Percentiles rank a stretch among this genome's conserved stretches.
phyloP scores from a whole-genome alignment of 2,113 vertebrate genomes.

The Gobiocypris rarus region DNA sequence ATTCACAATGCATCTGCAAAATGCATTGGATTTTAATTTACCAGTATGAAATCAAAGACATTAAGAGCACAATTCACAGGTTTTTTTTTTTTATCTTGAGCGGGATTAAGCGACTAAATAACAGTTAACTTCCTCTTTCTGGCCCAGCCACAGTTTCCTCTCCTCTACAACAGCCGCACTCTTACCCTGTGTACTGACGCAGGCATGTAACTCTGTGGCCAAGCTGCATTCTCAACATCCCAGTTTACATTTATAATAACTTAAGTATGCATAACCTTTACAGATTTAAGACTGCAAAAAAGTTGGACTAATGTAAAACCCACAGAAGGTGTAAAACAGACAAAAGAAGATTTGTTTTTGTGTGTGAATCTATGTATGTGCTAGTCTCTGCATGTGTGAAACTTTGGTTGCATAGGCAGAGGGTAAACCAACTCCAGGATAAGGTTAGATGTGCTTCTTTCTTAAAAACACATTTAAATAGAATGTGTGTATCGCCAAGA shows the following conservation, averaged over 20 bases:
- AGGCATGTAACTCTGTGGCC: slow-evolving; percentile 3
- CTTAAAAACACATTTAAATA: too few species aligned
- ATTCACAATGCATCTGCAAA: background rate
- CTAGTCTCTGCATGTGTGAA: background rate
- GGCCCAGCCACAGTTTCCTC: slow-evolving; percentile 63
- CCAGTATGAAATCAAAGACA: background rate
- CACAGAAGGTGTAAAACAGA: background rate
- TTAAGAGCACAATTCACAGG: background rate
- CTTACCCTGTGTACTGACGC: slow-evolving; percentile 9
- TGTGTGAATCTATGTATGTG: background rate
- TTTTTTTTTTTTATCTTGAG: slow-evolving; percentile 12
- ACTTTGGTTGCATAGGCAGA: background rate
- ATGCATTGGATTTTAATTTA: background rate
- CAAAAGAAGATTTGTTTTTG: background rate
- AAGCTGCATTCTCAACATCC: background rate
- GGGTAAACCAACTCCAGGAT: too few species aligned
- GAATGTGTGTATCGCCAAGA: too few species aligned
- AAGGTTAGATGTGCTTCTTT: too few species aligned
- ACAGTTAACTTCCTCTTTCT: slow-evolving; percentile 58
- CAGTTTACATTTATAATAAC: background rate
- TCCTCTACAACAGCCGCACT: slow-evolving; percentile 32
- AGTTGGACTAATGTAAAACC: background rate
- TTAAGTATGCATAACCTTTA: background rate
- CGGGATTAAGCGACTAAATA: slow-evolving; percentile 29
- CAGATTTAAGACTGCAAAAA: slow-evolving; percentile 6